A percentile compares a stretch with the other conserved stretches of the same genome.
These are phyloP conservation scores for Sceloporus undulatus DNA, from an alignment of 2,113 vertebrate genomes.

Conservation along the genomic window DNA sequence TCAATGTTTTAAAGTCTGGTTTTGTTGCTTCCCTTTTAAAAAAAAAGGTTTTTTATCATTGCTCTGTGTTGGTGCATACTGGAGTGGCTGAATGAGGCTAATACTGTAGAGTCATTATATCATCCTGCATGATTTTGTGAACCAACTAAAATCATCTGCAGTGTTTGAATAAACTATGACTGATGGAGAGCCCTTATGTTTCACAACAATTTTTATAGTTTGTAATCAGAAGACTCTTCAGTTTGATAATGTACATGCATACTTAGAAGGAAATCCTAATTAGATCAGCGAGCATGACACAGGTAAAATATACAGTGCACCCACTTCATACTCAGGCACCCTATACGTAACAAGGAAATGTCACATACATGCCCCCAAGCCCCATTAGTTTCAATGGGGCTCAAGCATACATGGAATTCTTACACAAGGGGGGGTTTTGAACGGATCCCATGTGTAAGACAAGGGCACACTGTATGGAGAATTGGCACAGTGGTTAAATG, in stretches of 20 bases:
- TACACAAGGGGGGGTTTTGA: too few species aligned
- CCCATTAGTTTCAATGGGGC: too few species aligned
- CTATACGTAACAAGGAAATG: too few species aligned
- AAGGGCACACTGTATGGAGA: too few species aligned
- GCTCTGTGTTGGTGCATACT: neutral
- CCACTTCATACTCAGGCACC: too few species aligned
- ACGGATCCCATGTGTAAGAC: too few species aligned
- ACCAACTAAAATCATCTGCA: neutral
- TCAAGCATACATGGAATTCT: too few species aligned
- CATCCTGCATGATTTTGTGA: slow-evolving; percentile 17
- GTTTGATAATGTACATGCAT: neutral
- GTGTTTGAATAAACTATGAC: neutral
- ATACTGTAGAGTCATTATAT: neutral
- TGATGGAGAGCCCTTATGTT: neutral
- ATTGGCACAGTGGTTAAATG: too few species aligned
- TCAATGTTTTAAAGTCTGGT: neutral
- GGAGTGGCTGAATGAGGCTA: neutral
- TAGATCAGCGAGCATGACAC: neutral
- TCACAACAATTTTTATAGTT: neutral
- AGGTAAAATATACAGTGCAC: neutral
- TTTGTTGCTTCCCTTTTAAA: neutral
- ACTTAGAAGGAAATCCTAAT: neutral
- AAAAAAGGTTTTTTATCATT: neutral
- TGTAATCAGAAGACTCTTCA: neutral
- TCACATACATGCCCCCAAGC: too few species aligned